Base-by-base conservation (phyloP, 2,113 vertebrate genomes). In the Hyperopisus bebe region DNA sequence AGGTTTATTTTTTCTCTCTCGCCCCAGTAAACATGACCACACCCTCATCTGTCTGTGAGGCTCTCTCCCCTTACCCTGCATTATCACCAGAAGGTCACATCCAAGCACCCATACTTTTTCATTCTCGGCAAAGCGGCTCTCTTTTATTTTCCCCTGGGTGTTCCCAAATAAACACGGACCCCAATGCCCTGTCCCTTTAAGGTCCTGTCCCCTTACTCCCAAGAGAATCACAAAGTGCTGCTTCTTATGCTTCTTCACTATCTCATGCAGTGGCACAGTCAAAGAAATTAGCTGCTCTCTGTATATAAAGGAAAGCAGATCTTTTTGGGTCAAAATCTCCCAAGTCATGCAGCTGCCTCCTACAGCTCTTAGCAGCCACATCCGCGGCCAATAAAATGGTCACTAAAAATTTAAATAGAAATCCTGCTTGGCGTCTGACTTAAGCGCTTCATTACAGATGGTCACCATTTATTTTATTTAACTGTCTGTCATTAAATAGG, bases 401-500 rank as follows among this genome's bases (percentile, higher is more conserved):
- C 42, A 10, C 82, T 42, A 84, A 42, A 84, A 47, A 84, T 84
- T 84, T 2, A 44, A 84, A 84, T 10, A 46, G 44, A 84, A 80
- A 39, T 80, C 74, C 35, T 42, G 31, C 74, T 42, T 42, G 74
- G 74, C 35, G 15, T 80, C 74, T 42, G 35, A 80, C 74, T 80
- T 84, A 84, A 47, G n/a, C 5, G 7, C 44, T 82, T 82, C 42
- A 44, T 44, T 82, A 44, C 77, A 39, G 42, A 42, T 47, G 39
- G 82, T 46, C 35, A 19, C 35, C 13, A 47, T 84, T 84, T 84
- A 84, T 46, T 46, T 70, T 84, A 11, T 27, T 84, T 84, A 24
- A 84, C 44, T n/a, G 82, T 84, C 82, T 84, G 82, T 84, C 82
- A 84, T 84, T 47, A 84, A 46, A 47, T 10, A 46, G 42, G 82